Base-by-base conservation (phyloP, 2,113 vertebrate species). In the Salvelinus alpinus region DNA sequence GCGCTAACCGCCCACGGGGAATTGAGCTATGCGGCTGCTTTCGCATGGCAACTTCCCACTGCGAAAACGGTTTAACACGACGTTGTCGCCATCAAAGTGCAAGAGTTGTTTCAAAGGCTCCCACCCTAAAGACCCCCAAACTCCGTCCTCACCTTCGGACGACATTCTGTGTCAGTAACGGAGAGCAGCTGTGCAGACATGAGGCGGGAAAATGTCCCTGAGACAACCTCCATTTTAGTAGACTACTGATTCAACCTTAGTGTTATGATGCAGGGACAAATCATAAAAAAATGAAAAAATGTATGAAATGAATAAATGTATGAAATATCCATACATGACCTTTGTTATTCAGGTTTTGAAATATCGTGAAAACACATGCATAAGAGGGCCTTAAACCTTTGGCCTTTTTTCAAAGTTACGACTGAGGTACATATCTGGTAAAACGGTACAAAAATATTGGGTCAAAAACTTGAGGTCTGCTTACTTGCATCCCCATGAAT, bases 401-500 rank as follows among this genome's bases (percentile, higher is more conserved):
- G 51, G 51, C 51, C 3, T 44, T 44, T 44, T 44, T 7, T 3
- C 2, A 38, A 38, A 38, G 38, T 44, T 44, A 44, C 5, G 16
- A 54, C 51, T 54, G 51, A 54, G 51, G 51, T 54, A 5, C 7
- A 22, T 3, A 62, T 22, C n/a, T n/a, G 59, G 59, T 22, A 62
- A 65, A 71, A 72, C 47, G 29, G 12, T 16, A 29, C 7, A 27
- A 75, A 68, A 72, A n/a, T 76, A 16, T 67, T 78, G 70, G 20
- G 62, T 6, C 71, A 25, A 71, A 70, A 60, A 74, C 16, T 75
- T 20, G 44, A 47, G 69, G 31, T 25, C 8, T 5, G 71, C 84
- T 90, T 87, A 96, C 94, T 91, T 96, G 94, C 90, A 96, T 93
- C 29, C 94, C 94, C 78, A 94, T 85, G 89, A 95, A 95, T 79